Base-by-base conservation (phyloP, 2,113 vertebrate genomes). In the Clarias batrachus region DNA sequence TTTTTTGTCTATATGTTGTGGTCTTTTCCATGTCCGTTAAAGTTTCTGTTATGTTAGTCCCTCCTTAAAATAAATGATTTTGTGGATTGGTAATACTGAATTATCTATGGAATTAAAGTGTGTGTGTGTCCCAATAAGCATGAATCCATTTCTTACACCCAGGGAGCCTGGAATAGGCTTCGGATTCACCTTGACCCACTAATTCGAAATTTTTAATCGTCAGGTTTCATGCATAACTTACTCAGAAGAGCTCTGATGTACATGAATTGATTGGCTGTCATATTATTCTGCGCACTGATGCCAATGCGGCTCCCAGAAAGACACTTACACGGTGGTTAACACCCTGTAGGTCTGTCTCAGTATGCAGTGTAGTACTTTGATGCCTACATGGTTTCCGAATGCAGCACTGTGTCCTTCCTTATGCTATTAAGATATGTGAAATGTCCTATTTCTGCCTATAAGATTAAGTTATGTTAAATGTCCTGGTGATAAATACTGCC, bases 211-310 rank as follows among this genome's bases (percentile, higher is more conserved):
- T 41, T 41, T 25, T 76, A 76, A 76, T 76, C n/a, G 30, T 70
- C 27, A 16, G 3, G 0, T 52, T 76, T 76, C 41, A n/a, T 41
- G 16, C 33, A 25, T 60, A 63, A 9, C 33, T 70, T 59, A 63
- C 81, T 73, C 63, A 54, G 73, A 21, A 89, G 81, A 74, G 85
- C 16, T 81, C 37, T 84, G 56, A 63, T 57, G 71, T 30, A 87
- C 83, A 81, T 81, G 89, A 59, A 63, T 84, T 91, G 87, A 86
- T 2, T 89, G 90, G 89, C 83, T 87, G 74, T 85, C 65, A 84
- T 88, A 83, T 88, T 81, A 83, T 33, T 41, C 41, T 0, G 21
- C 76, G 79, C 84, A 87, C 90, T 87, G 79, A 80, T 83, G 78
- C 76, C 30, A 56, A 87, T 87, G 65, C 60, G 10, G 48, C 81